A percentile compares a stretch with the other conserved stretches of the same genome.
Evolutionary conservation across 2,888 invertebrate species (phyloP).

Genomic region (Deilephila elpenor): DNA sequence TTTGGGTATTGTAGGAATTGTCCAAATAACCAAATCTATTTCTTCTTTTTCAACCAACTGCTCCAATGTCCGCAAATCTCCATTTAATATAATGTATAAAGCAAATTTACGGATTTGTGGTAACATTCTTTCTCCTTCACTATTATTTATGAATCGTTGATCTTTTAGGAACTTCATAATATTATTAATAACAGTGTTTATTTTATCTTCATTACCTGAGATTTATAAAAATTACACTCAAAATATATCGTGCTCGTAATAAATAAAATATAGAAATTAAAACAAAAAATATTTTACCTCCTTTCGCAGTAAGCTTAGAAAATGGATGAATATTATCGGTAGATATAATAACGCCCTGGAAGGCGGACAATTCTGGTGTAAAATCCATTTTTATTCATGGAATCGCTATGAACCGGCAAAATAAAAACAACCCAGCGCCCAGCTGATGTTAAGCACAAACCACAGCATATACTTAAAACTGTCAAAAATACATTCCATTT

Average conservation of each 20-base stretch:
- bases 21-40: slow-evolving; percentile 66
- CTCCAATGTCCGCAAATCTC: slow-evolving; percentile 63
- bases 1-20: slow-evolving; percentile 68
- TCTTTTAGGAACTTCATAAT: slow-evolving; percentile 60
- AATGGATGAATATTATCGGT: slow-evolving; percentile 66
- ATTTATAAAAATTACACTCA: slow-evolving; percentile 33
- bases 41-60: slow-evolving; percentile 64
- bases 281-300: slow-evolving; percentile 58
- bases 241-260: not conserved
- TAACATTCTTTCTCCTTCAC: slow-evolving; percentile 42
- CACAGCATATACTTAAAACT: too few species aligned
- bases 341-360: slow-evolving; percentile 73
- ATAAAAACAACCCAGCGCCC: not conserved
- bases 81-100: slow-evolving; percentile 69
- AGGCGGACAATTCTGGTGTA: slow-evolving; percentile 64
- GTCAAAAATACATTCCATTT: too few species aligned
- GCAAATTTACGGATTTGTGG: slow-evolving; percentile 61
- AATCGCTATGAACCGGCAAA: not conserved
- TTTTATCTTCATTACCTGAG: slow-evolving; percentile 75
- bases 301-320: slow-evolving; percentile 63
- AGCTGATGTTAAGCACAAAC: too few species aligned
- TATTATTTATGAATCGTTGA: slow-evolving; percentile 56
- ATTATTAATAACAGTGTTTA: slow-evolving; percentile 56
- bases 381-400: slow-evolving; percentile 60
- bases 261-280: not conserved